Evolutionary conservation across 1,140 invertebrate species (phyloP).

Genomic region (Batillaria attramentaria): DNA sequence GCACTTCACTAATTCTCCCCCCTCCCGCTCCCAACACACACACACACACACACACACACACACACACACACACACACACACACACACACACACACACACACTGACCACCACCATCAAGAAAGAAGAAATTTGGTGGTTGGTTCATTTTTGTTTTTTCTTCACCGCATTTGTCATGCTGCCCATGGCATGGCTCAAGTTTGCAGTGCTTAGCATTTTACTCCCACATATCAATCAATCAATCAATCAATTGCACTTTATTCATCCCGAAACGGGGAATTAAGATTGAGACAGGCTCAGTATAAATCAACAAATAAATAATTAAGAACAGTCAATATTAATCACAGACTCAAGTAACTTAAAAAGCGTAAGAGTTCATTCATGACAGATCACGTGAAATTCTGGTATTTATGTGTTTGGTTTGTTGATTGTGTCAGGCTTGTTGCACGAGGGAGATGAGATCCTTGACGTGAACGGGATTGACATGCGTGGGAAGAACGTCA

Average conservation of each 20-base stretch:
- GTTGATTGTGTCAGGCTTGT: conserved; percentile 76
- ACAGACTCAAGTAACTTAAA: not conserved
- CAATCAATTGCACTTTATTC: no score
- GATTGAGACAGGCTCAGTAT: not conserved
- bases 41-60: not conserved
- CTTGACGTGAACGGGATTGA: conserved; percentile 96
- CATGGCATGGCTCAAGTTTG: not conserved
- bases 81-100: conserved; percentile 6
- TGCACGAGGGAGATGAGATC: conserved; percentile 98
- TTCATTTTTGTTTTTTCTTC: no score
- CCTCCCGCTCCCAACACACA: no score
- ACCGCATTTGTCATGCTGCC: not conserved
- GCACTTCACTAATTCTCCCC: no score
- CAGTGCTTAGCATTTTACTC: not conserved
- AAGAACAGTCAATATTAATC: not conserved
- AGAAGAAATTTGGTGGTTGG: no score
- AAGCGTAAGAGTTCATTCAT: not conserved
- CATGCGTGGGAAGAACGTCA: conserved; percentile 96
- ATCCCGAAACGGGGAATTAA: no score
- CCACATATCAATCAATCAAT: no score
- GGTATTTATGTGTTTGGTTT: not conserved
- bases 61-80: not conserved
- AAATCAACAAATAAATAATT: not conserved
- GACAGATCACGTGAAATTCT: not conserved
- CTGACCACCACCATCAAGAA: not conserved